Conservation (phyloP, 2,113 vertebrate species). For the Elephas maximus region DNA sequence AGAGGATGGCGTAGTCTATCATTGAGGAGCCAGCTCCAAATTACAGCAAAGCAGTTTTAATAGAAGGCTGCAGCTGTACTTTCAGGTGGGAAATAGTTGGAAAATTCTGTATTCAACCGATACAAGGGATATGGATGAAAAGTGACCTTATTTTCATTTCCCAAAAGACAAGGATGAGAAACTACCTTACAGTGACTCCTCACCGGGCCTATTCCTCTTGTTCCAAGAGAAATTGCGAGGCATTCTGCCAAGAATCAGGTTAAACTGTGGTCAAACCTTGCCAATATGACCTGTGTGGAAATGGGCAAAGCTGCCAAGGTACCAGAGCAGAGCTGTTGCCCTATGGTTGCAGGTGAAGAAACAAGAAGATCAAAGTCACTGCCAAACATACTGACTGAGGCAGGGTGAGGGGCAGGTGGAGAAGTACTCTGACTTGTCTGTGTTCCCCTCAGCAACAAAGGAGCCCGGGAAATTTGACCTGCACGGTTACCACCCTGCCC, state of each 20-base stretch:
- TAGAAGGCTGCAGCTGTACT: neutral
- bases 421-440: neutral
- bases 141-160: neutral
- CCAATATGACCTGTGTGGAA: neutral
- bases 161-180: neutral
- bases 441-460: no score
- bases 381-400: neutral
- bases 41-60: neutral
- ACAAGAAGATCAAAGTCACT: neutral
- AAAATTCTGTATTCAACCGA: neutral
- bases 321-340: neutral
- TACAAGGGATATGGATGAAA: neutral
- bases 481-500: fast-evolving
- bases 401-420: no score
- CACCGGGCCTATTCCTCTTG: neutral
- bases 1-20: neutral
- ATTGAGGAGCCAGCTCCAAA: neutral
- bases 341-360: neutral
- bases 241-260: neutral
- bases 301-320: neutral
- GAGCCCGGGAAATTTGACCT: neutral
- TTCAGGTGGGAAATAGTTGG: neutral
- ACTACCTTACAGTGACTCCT: neutral
- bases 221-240: neutral
- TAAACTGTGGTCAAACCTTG: neutral